phyloP scores from a whole-genome alignment of 2,888 invertebrate genomes.

The Nomada hirtipes region DNA sequence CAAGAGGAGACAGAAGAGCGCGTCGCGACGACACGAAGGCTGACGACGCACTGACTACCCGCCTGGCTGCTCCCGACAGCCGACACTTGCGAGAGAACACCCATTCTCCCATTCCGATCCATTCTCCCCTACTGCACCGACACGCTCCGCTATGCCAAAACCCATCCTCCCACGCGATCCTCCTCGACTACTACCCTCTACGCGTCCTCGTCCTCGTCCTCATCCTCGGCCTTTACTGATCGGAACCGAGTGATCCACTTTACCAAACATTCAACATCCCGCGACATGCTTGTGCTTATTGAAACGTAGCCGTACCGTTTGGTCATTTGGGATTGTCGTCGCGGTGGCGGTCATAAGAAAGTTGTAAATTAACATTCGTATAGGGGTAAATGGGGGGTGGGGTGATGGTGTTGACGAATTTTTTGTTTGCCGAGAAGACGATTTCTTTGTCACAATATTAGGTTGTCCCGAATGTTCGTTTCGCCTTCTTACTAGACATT shows the following conservation, averaged over 20 bases:
- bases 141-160: constrained; percentile 67
- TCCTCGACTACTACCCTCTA: constrained; percentile 37
- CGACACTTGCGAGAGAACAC: constrained; percentile 61
- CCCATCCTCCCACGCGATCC: constrained; percentile 58
- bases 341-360: no score
- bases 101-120: constrained; percentile 52
- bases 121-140: constrained; percentile 64
- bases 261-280: constrained; percentile 39
- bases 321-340: not conserved
- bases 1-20: constrained; percentile 51
- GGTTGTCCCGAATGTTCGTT: no score
- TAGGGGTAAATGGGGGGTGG: no score
- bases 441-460: no score
- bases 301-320: not conserved
- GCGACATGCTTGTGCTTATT: constrained; percentile 28
- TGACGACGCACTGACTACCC: constrained; percentile 82
- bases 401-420: no score
- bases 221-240: constrained; percentile 30
- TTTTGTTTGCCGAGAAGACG: no score
- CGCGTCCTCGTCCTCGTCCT: constrained; percentile 18
- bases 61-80: constrained; percentile 69
- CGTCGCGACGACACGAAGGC: constrained; percentile 82
- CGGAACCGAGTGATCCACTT: constrained; percentile 50
- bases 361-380: no score
- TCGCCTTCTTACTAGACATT: no score